Evolutionary conservation across 2,888 invertebrate genomes (phyloP), one percentile per base, ranked within the genome.

Genomic region (Escarpia spicata): DNA sequence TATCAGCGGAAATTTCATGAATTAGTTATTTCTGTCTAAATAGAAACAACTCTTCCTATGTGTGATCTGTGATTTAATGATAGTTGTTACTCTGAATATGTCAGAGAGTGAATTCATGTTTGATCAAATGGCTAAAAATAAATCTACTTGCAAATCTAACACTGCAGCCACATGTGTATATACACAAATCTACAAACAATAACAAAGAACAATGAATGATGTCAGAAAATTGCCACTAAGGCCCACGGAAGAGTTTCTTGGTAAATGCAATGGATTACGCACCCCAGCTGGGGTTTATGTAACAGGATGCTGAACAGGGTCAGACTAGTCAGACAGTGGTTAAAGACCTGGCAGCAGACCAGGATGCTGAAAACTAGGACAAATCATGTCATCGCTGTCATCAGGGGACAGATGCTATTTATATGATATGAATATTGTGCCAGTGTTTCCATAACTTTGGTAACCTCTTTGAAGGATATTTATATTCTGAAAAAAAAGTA

Each of bases 201-300:
- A 75, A 75, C 75, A 75, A 75, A 26, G 75, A 75, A 75, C 75
- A 26, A 75, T 75, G n/a, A 6, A 75, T 75, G 75, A 26, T 75
- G 75, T 75, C 19, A 4, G n/a, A 19, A 75, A 75, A 26, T 75
- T 75, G 75, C 75, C 75, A n/a, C 75, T 75, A 26, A 4, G 15
- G 15, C 19, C 15, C 15, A 10, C 10, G 60, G 60, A 10, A 19
- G 19, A 60, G 60, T 75, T 26, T 75, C 75, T 75, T 75, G 75
- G 75, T 75, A 75, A 75, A 2, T 15, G 19, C 3, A 75, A 75
- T 75, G 75, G 75, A 75, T 75, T 75, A 75, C 19, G 3, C 52
- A 52, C 52, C 52, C 52, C 75, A 75, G 75, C 75, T 75, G 75
- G 19, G 75, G 75, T 75, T 75, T 75, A 75, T 75, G 75, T 75